Base-by-base conservation (phyloP, 2,113 vertebrate species). In the Vidua macroura region DNA sequence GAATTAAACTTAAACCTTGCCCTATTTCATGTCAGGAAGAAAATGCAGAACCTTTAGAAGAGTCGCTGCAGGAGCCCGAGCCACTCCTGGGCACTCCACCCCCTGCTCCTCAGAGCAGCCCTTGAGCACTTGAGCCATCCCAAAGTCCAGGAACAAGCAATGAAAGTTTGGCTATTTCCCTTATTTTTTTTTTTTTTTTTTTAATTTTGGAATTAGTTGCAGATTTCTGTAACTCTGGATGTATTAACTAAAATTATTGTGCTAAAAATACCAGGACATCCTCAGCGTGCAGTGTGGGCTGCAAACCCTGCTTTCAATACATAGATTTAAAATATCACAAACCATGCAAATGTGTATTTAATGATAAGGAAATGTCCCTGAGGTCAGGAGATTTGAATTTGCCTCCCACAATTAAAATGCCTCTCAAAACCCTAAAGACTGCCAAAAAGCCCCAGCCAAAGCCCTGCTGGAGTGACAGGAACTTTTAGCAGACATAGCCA, bases 251-350 rank as follows among this genome's bases (percentile, higher is more conserved):
- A 41, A 77, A 77, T 20, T 25, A 25, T 21, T 33, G 46, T 41
- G 48, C 92, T 86, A 82, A 94, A 93, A 93, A 70, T 92, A 94
- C 15, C 35, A 93, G 87, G 79, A 52, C 84, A 10, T 37, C 31
- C 27, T 95, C 83, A 41, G 92, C 25, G 23, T 76, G 67, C 70
- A 60, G 23, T 35, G 20, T 59, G 46, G 21, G 10, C 89, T 78
- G 25, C 15, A 64, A 85, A 70, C 22, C 13, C 31, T 51, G 52
- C 17, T 23, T 91, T 79, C 44, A 85, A 53, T 28, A 35, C 37
- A 10, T 13, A 1, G 24, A 55, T 39, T 62, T 51, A 43, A 79
- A 70, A 22, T 24, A 60, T 12, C 46, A 37, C 67, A 53, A 35
- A 60, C 33, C 46, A 24, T 33, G 10, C 18, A 33, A 9, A 60